Conservation (phyloP, 2,888 invertebrate species). For the Anodontia alba region DNA sequence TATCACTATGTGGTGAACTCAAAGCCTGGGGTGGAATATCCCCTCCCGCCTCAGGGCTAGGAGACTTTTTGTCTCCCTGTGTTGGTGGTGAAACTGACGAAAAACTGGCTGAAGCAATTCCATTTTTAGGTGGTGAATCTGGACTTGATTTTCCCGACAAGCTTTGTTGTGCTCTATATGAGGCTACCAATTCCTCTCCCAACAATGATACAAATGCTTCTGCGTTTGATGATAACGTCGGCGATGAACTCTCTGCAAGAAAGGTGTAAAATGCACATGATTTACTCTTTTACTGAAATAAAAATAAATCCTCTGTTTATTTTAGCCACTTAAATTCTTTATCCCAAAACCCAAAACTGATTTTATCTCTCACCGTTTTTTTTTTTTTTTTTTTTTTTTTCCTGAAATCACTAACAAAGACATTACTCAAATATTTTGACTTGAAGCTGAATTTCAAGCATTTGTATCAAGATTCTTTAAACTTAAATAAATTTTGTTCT, state of each 20-base stretch:
- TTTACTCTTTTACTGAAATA: constrained; percentile 19
- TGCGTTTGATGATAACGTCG: constrained; percentile 78
- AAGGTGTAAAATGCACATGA: constrained; percentile 83
- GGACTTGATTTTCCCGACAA: constrained; percentile 53
- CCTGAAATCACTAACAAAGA: too few species aligned
- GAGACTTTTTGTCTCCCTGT: constrained; percentile 48
- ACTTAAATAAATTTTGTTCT: too few species aligned
- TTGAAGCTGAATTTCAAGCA: too few species aligned
- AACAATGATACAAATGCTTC: constrained; percentile 86
- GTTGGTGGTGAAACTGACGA: constrained; percentile 53
- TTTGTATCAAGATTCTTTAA: too few species aligned
- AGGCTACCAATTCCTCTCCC: constrained; percentile 92
- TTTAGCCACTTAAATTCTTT: too few species aligned
- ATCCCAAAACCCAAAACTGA: too few species aligned
- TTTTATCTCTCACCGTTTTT: too few species aligned
- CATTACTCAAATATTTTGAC: too few species aligned
- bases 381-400: too few species aligned
- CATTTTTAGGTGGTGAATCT: constrained; percentile 37
- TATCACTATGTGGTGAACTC: constrained; percentile 57
- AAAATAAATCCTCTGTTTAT: not conserved
- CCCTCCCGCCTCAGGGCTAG: constrained; percentile 48
- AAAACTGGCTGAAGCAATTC: constrained; percentile 41
- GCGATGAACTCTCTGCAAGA: constrained; percentile 77
- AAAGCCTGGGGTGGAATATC: constrained; percentile 39
- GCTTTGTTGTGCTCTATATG: constrained; percentile 86